Percentiles rank a stretch among this genome's conserved stretches.
Evolutionary conservation across 2,888 invertebrate species (phyloP).

Genomic region (Dolichomitus sp.): DNA sequence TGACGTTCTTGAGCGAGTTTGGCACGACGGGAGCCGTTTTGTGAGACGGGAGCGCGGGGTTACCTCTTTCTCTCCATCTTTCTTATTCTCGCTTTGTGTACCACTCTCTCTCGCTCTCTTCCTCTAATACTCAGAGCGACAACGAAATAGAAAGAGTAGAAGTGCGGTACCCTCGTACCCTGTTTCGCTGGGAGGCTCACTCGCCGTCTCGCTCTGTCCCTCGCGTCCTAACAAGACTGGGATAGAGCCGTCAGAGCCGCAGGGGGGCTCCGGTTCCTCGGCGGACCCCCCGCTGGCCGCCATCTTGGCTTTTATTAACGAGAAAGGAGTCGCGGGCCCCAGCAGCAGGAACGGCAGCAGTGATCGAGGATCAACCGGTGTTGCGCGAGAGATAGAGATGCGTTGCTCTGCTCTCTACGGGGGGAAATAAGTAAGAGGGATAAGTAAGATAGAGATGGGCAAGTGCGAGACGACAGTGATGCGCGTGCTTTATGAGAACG

Average conservation of each 20-base stretch:
- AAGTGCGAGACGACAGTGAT: constrained; percentile 40
- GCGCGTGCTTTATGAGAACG: constrained; percentile 55
- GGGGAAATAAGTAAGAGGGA: constrained; percentile 5
- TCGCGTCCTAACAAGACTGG: constrained; percentile 81
- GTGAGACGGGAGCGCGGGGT: constrained; percentile 65
- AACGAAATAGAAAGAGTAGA: constrained; percentile 40
- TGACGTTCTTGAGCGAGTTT: constrained; percentile 78
- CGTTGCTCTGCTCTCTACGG: constrained; percentile 9
- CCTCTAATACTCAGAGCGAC: constrained; percentile 27
- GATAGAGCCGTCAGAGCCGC: constrained; percentile 86
- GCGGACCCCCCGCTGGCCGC: constrained; percentile 84
- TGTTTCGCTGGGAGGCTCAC: constrained; percentile 40
- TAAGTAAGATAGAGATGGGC: constrained; percentile 24
- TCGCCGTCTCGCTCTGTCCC: constrained; percentile 70
- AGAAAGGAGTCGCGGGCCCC: constrained; percentile 78
- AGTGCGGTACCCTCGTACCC: constrained; percentile 8
- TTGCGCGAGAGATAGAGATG: constrained; percentile 35
- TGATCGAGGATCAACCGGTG: constrained; percentile 62
- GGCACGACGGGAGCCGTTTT: constrained; percentile 84
- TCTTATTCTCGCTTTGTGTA: constrained; percentile 30
- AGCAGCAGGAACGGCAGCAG: constrained; percentile 46
- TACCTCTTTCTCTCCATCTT: constrained; percentile 37
- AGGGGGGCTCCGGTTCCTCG: constrained; percentile 83
- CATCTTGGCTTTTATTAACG: constrained; percentile 86
- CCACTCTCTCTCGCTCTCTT: constrained; percentile 32